A percentile compares a stretch with the other conserved stretches of the same genome.
phyloP scores from a whole-genome alignment of 2,888 invertebrate genomes.

The Hymenopus coronatus region DNA sequence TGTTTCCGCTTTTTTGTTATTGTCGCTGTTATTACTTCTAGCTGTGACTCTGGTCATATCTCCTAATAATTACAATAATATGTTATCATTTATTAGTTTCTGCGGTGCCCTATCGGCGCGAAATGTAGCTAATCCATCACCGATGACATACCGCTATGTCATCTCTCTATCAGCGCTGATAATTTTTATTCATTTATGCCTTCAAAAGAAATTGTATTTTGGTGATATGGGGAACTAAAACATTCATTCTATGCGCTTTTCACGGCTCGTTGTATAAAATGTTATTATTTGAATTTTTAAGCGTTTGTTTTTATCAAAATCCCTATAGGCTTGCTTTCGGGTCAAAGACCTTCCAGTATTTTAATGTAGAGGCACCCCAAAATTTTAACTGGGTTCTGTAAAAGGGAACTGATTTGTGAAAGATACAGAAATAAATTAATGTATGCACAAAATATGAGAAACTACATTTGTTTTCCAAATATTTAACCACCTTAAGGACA shows the following conservation, averaged over 20 bases:
- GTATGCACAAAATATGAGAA: no score
- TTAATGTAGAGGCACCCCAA: neutral
- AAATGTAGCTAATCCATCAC: neutral
- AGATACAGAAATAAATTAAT: no score
- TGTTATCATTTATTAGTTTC: neutral
- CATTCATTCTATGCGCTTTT: neutral
- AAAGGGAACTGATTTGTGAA: no score
- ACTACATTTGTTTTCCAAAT: no score
- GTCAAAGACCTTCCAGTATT: neutral
- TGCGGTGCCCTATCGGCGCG: neutral
- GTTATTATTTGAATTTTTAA: neutral
- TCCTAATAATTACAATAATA: neutral
- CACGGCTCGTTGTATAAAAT: neutral
- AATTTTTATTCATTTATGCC: neutral
- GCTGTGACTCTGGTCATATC: neutral
- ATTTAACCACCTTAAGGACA: no score
- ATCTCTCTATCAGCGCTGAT: neutral
- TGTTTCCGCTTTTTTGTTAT: neutral
- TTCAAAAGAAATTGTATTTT: neutral
- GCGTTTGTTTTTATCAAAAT: neutral
- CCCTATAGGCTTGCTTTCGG: neutral
- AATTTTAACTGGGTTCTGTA: neutral
- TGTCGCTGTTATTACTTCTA: neutral
- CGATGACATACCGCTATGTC: neutral
- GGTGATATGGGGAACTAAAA: neutral